Percentiles rank a stretch among this genome's conserved stretches.
These are phyloP conservation scores for Stercorarius parasiticus DNA, from an alignment of 2,113 vertebrate species.

Conservation along the genomic window DNA sequence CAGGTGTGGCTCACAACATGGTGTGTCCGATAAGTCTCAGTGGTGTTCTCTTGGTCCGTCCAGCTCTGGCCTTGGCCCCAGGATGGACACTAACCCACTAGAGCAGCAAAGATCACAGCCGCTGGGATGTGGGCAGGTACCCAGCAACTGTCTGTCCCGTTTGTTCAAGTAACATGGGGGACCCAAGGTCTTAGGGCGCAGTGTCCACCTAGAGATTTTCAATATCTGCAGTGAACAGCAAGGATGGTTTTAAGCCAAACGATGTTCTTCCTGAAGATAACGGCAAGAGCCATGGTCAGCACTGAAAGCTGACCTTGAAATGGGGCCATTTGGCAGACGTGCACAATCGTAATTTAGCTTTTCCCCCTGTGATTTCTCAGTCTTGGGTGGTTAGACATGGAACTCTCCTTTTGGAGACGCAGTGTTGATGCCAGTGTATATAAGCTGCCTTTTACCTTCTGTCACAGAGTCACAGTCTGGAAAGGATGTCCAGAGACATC, in stretches of 20 bases:
- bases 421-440: neutral
- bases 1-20: neutral
- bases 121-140: neutral
- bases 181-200: neutral
- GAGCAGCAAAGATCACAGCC: neutral
- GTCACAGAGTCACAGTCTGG: neutral
- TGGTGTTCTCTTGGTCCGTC: neutral
- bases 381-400: neutral
- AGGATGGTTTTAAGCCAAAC: neutral
- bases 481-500: neutral
- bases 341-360: neutral
- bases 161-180: neutral
- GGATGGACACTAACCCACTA: neutral
- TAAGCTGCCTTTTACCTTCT: neutral
- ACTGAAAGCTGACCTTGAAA: constrained; percentile 32
- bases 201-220: neutral
- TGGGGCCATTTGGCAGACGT: neutral
- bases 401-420: neutral
- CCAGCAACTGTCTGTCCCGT: neutral
- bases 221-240: neutral
- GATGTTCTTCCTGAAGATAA: neutral
- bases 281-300: neutral
- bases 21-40: neutral
- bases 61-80: neutral
- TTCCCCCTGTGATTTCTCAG: constrained; percentile 11